Base-by-base conservation (phyloP, 2,888 invertebrate species). In the Drosophila sordidula region DNA sequence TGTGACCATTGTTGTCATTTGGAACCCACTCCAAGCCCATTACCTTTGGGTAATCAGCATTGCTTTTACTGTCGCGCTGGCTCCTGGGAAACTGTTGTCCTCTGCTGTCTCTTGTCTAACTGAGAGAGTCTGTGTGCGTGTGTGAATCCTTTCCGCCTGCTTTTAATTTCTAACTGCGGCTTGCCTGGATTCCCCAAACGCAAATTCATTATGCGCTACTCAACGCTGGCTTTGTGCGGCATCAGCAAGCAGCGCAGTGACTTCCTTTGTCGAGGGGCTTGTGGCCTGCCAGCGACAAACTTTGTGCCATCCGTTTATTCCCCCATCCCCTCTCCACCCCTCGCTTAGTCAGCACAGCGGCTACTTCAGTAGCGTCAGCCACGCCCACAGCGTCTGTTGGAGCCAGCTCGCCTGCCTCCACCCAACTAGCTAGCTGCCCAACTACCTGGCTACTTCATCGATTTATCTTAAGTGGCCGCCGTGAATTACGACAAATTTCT, bases 381-480 rank as follows among this genome's bases (percentile, higher is more conserved):
- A 87, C 82, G 85, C 82, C 87, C 71, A 49, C 41, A 34, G 51
- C 26, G 9, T 22, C 22, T 22, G 22, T 3, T 22, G 3, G 11
- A 25, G 25, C 6, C 8, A 9, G 18, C 16, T 29, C 58, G 59
- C 46, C 57, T 57, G 42, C 25, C 41, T 26, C 6, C 2, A 26
- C 6, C 6, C 26, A 9, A 29, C 29, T 12, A 16, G 5, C 41
- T 11, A 41, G 5, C 5, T 29, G 8, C 2, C 29, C 29, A 29
- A 11, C 5, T 29, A 29, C 8, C 8, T 8, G 6, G 29, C 29
- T 38, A 14, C 57, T 50, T 50, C 55, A 46, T 56, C 76, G 90
- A 78, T 90, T 90, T 84, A 89, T 90, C 90, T 89, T 76, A 89
- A 90, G 87, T 84, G 87, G 89, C 76, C 82, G 78, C 83, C 76